Base-by-base conservation (phyloP, 2,797 vertebrate genomes). In the Mallotus villosus region DNA sequence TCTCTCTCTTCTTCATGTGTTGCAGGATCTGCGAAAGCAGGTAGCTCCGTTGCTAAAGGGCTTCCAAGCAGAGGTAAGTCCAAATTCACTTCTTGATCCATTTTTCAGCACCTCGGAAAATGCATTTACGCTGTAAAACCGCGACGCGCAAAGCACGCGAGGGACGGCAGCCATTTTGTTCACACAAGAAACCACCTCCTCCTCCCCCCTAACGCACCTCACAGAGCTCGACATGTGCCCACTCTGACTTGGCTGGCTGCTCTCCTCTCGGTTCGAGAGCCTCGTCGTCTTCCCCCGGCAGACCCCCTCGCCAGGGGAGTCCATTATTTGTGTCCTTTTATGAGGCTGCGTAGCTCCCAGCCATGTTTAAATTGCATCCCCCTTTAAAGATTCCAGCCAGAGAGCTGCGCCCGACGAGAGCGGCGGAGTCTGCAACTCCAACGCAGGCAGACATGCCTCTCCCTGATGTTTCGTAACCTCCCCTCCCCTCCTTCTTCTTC, bases 11-110 rank as follows among this genome's bases (percentile, higher is more conserved):
- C n/a, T 77, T 68, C 66, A 16, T 53, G 11, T 72, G 0, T 25
- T 67, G 72, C 80, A 96, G 95, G 95, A 96, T 90, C 88, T 96
- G 86, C 95, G 95, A 84, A 95, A 96, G 92, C 93, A 95, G 93
- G 95, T 95, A 94, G 95, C 95, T 79, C 95, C 95, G 0, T 86
- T 96, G 74, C 90, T 96, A 88, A 95, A 96, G 90, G 95, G 95
- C 89, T 96, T 96, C 90, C 95, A 96, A 86, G 93, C 94, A 79
- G 95, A 96, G 95, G 95, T 96, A 91, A 94, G 94, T 71, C 21
- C 24, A 62, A 32, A 24, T 27, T 11, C 49, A 41, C 37, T 41
- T 5, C 37, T 41, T 41, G 37, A 41, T 41, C 37, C 37, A 1
- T 5, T 41, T 41, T 11, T 41, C 37, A 11, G 37, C 37, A 11